Evolutionary conservation across 2,888 invertebrate species (phyloP).

Genomic region (Parascotia fuliginaria): DNA sequence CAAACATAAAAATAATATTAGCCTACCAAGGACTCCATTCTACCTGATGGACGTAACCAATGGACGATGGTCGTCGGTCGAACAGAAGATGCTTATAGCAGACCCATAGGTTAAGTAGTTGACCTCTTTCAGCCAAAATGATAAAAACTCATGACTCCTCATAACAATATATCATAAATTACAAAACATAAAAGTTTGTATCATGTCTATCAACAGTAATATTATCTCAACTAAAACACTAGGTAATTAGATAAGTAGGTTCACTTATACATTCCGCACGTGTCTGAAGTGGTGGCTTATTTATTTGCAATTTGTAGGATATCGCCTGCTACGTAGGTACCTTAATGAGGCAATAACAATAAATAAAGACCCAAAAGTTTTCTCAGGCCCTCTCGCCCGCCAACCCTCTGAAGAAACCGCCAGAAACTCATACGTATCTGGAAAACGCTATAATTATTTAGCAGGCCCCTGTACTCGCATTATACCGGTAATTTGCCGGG

Average conservation of each 20-base stretch:
- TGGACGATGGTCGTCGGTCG: too few relatives aligned
- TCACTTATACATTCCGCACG: slow-evolving; percentile 69
- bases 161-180: too few relatives aligned
- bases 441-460: slow-evolving; percentile 70
- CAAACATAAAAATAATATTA: too few relatives aligned
- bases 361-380: slow-evolving; percentile 86
- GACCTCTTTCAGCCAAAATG: too few relatives aligned
- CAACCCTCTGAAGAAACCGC: slow-evolving; percentile 78
- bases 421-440: slow-evolving; percentile 72
- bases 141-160: too few relatives aligned
- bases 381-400: slow-evolving; percentile 74
- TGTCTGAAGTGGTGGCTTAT: slow-evolving; percentile 70
- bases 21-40: too few relatives aligned
- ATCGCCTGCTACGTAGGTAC: slow-evolving; percentile 82
- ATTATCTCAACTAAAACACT: slow-evolving; percentile 22
- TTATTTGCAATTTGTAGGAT: slow-evolving; percentile 84
- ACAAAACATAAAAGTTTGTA: too few relatives aligned
- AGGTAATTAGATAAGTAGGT: slow-evolving; percentile 58
- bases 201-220: slow-evolving; percentile 9
- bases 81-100: too few relatives aligned
- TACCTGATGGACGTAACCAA: too few relatives aligned
- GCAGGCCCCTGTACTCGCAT: slow-evolving; percentile 49
- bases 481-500: slow-evolving; percentile 55
- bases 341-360: slow-evolving; percentile 86
- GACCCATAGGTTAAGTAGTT: too few relatives aligned